Conservation (phyloP, 1,140 invertebrate genomes). For the Eubasilissa regina region DNA sequence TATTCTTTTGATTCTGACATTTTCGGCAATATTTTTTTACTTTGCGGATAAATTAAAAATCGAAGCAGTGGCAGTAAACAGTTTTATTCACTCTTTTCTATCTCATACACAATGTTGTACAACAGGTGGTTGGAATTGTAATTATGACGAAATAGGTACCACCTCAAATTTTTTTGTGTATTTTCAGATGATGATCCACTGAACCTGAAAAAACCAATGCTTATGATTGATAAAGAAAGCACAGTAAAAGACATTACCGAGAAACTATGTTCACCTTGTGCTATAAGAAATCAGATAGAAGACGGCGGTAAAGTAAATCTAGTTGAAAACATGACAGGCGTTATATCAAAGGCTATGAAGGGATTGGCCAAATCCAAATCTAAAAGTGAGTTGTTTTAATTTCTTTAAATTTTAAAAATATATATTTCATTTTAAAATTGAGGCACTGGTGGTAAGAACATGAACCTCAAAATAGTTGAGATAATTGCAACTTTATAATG, state of each 20-base stretch:
- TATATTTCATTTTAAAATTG: constrained; percentile 4
- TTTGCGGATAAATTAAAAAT: no score
- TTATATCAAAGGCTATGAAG: constrained; percentile 95
- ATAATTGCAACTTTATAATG: no score
- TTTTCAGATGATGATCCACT: constrained; percentile 51
- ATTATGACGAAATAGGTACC: no score
- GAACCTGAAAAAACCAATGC: constrained; percentile 43
- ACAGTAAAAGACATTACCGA: constrained; percentile 91
- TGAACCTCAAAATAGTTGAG: no score
- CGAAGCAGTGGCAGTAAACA: no score
- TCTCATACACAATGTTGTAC: no score
- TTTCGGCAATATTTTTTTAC: no score
- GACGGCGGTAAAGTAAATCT: constrained; percentile 71
- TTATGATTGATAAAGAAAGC: constrained; percentile 35
- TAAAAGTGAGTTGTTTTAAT: constrained; percentile 69
- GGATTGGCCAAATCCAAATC: constrained; percentile 87
- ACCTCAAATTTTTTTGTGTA: neutral
- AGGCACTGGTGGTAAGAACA: no score
- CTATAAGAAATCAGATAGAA: constrained; percentile 66
- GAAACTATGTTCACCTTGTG: constrained; percentile 78
- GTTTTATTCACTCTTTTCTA: no score
- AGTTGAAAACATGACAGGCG: constrained; percentile 88
- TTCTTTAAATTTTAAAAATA: no score
- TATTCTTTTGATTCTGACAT: no score
- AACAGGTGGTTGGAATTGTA: no score